Conservation (phyloP, 2,888 invertebrate genomes). For the Parnassius glacialis region DNA sequence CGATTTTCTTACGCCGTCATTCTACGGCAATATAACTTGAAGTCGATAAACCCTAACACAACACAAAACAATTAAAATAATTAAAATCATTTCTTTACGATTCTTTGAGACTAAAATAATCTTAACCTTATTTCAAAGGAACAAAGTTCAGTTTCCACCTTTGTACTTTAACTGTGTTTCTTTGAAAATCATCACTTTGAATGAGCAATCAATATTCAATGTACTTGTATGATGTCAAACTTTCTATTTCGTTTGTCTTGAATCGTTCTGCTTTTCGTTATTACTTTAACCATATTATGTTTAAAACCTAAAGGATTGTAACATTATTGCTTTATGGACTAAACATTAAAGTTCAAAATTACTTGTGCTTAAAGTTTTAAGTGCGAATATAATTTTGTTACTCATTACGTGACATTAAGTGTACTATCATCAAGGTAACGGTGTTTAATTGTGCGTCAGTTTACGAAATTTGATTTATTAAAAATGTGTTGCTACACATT, state of each 20-base stretch:
- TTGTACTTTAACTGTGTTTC: neutral
- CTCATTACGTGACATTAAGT: constrained; percentile 15
- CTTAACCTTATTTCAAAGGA: neutral
- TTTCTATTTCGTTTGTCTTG: constrained; percentile 60
- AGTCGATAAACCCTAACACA: neutral
- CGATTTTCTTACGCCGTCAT: too few species aligned
- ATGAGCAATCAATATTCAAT: constrained; percentile 46
- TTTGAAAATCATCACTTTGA: constrained; percentile 30
- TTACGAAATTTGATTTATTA: constrained; percentile 7
- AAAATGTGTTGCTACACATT: too few species aligned
- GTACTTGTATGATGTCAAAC: constrained; percentile 38
- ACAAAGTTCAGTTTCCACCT: neutral
- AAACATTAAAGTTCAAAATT: constrained; percentile 31
- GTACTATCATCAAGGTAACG: constrained; percentile 3
- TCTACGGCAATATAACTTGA: too few species aligned
- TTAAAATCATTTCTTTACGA: neutral
- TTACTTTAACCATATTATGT: constrained; percentile 28
- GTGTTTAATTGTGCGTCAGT: neutral
- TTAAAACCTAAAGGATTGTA: too few species aligned
- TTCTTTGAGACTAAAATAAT: neutral
- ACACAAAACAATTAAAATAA: neutral
- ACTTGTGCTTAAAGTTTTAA: neutral
- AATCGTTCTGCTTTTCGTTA: constrained; percentile 35
- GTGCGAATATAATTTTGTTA: constrained; percentile 5
- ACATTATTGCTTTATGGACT: constrained; percentile 21